Base-by-base conservation (phyloP, 2,797 vertebrate species). In the Avahi laniger region DNA sequence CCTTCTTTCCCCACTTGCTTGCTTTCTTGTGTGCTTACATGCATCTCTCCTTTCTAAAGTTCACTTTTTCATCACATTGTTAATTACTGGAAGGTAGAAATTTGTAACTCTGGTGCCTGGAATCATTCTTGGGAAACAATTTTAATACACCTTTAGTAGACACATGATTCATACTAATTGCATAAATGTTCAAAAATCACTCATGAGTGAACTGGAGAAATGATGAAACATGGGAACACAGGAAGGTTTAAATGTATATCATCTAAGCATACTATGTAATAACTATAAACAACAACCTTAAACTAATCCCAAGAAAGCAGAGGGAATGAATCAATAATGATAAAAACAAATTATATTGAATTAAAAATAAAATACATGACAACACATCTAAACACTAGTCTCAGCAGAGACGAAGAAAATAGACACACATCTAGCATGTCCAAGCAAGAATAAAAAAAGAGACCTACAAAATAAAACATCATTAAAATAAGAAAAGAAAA, bases 401-500 rank as follows among this genome's bases (percentile, higher is more conserved):
- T 86, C 46, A 82, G 30, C 15, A 78, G 41, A 92, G 8, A 75
- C 8, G 15, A 93, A 67, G 26, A 89, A 80, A 78, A 76, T 4
- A 80, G 70, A 46, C 0, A 50, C 59, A 33, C 5, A 57, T 28
- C n/a, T n/a, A 28, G 0, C 28, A 85, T 18, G 9, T 30, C 5
- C 28, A 69, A 50, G 14, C 7, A 81, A 85, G 46, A 92, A 89
- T 52, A 6, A 43, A 7, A 48, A 79, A 26, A 67, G 6, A 69
- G 9, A 20, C 22, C 18, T 81, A 18, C 9, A 76, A 86, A 75
- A 38, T 33, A 57, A 88, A 89, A 46, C 3, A 38, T 1, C 7
- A 79, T 75, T 17, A 46, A 79, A 63, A 24, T 69, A 88, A 81
- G 4, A 70, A 81, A 67, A 33, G 89, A 28, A 67, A 33, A 91